These are phyloP conservation scores for Lasioglossum oenotherae DNA, from an alignment of 2,888 invertebrate genomes.

Conservation along the genomic window DNA sequence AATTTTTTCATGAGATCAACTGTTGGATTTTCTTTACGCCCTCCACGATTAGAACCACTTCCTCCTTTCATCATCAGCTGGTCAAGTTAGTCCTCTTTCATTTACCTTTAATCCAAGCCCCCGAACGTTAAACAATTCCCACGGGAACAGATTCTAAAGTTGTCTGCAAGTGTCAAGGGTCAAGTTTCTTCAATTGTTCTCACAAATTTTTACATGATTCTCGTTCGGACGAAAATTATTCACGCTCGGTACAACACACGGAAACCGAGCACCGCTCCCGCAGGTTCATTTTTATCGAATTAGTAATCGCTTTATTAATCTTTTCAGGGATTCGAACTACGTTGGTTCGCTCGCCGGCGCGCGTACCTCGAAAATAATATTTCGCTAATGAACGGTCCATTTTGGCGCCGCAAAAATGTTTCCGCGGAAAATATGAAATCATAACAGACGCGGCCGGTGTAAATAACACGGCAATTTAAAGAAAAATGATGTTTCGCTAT, in stretches of 20 bases:
- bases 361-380: not conserved
- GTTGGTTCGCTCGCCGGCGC: not conserved
- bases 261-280: not conserved
- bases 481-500: not conserved
- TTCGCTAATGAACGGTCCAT: not conserved
- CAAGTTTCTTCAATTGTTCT: not conserved
- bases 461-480: not conserved
- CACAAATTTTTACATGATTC: not conserved
- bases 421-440: not conserved
- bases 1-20: too few relatives aligned
- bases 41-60: not conserved
- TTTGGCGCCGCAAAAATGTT: not conserved
- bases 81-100: not conserved
- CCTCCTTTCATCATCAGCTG: not conserved
- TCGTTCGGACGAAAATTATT: not conserved
- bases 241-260: not conserved
- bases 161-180: too few relatives aligned
- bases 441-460: not conserved
- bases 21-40: not conserved
- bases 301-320: not conserved
- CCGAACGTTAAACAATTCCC: not conserved
- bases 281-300: not conserved
- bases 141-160: not conserved
- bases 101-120: not conserved
- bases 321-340: not conserved